Evolutionary conservation across 2,888 invertebrate species (phyloP).

Genomic region (Sarcophaga caerulescens): DNA sequence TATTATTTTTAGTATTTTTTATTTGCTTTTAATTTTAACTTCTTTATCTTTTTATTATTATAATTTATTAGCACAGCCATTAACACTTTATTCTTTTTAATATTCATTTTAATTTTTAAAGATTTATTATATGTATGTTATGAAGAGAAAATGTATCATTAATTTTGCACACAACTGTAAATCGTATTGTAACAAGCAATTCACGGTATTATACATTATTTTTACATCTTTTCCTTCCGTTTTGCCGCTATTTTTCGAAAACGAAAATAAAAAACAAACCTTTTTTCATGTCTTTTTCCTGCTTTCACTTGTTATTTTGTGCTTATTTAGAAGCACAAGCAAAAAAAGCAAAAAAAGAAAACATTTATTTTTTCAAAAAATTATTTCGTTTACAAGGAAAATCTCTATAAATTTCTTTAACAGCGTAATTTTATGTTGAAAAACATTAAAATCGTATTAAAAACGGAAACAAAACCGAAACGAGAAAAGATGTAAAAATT

Average conservation of each 20-base stretch:
- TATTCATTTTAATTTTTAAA: too few relatives aligned
- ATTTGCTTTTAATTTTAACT: too few relatives aligned
- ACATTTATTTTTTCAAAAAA: not conserved
- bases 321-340: not conserved
- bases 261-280: too few relatives aligned
- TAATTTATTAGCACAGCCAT: too few relatives aligned
- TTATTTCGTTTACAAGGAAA: slow-evolving; percentile 19
- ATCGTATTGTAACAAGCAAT: not conserved
- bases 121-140: too few relatives aligned
- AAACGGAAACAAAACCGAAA: slow-evolving; percentile 28
- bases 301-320: too few relatives aligned
- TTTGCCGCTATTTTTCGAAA: too few relatives aligned
- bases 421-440: slow-evolving; percentile 44
- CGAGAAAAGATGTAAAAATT: slow-evolving; percentile 39
- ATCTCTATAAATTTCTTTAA: slow-evolving; percentile 40
- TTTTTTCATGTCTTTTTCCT: too few relatives aligned
- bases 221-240: not conserved
- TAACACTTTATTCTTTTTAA: too few relatives aligned
- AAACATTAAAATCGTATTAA: slow-evolving; percentile 30
- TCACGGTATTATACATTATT: not conserved
- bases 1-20: too few relatives aligned
- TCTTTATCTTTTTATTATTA: too few relatives aligned
- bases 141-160: too few relatives aligned
- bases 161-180: slow-evolving; percentile 29
- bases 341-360: not conserved